phyloP scores from a whole-genome alignment of 2,113 vertebrate genomes.

The Heloderma charlesbogerti region DNA sequence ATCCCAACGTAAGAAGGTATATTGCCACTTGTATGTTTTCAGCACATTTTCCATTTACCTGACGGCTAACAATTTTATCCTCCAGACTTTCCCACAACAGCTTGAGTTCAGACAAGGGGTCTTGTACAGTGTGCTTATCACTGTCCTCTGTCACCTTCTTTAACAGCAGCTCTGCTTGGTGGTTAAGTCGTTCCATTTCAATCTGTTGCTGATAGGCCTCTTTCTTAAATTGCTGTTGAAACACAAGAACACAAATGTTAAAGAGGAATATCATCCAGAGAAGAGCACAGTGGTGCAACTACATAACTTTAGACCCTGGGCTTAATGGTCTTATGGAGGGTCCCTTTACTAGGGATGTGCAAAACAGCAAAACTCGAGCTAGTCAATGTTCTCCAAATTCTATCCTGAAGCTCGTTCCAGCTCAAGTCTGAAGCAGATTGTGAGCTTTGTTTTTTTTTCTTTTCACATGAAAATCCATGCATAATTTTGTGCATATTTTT shows the following conservation, averaged over 20 bases:
- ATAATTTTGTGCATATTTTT: too few species aligned
- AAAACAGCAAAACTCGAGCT: too few species aligned
- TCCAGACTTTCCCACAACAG: slow-evolving; percentile 92
- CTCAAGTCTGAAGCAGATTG: too few species aligned
- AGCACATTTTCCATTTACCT: slow-evolving; percentile 78
- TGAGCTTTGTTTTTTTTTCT: too few species aligned
- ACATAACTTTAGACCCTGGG: too few species aligned
- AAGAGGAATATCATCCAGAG: not conserved
- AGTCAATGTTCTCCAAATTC: too few species aligned
- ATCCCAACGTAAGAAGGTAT: not conserved
- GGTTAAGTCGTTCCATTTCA: slow-evolving; percentile 96
- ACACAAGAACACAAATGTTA: slow-evolving; percentile 28
- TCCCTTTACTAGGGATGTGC: too few species aligned
- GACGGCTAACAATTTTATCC: slow-evolving; percentile 92
- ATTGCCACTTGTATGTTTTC: not conserved
- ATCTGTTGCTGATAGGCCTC: slow-evolving; percentile 97
- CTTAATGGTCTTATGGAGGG: too few species aligned
- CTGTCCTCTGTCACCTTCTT: slow-evolving; percentile 91
- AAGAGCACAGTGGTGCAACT: not conserved
- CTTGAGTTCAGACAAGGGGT: slow-evolving; percentile 92
- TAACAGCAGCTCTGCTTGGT: slow-evolving; percentile 91
- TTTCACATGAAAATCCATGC: too few species aligned
- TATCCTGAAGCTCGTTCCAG: too few species aligned
- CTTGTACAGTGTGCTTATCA: slow-evolving; percentile 89
- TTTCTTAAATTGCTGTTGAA: slow-evolving; percentile 90